Percentiles rank a stretch among this genome's conserved stretches.
Conservation (phyloP, 2,113 vertebrate genomes). For the Dolichallabes microphthalmus region DNA sequence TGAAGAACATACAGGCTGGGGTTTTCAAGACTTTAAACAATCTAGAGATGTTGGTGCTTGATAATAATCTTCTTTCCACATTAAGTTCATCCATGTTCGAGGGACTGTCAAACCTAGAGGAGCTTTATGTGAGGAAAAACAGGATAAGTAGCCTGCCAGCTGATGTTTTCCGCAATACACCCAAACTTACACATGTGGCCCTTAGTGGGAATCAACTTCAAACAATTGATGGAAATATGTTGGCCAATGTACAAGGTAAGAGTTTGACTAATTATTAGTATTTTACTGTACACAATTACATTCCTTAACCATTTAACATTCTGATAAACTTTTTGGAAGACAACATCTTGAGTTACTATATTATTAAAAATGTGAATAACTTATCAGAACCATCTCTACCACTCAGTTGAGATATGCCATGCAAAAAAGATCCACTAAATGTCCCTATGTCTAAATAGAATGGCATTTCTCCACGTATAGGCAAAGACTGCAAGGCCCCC, state of each 20-base stretch:
- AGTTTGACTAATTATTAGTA: not conserved
- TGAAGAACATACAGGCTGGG: slow-evolving; percentile 64
- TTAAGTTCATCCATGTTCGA: slow-evolving; percentile 59
- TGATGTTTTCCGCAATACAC: slow-evolving; percentile 65
- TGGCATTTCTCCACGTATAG: too few species aligned
- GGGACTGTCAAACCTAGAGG: slow-evolving; percentile 69
- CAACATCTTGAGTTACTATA: too few species aligned
- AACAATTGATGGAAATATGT: slow-evolving; percentile 66
- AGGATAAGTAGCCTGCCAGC: slow-evolving; percentile 63
- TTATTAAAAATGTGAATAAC: too few species aligned
- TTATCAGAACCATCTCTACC: too few species aligned
- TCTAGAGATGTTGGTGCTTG: slow-evolving; percentile 74
- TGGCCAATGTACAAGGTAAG: slow-evolving; percentile 68
- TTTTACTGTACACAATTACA: not conserved
- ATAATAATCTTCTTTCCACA: slow-evolving; percentile 71
- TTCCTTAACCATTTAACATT: not conserved
- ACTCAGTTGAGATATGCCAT: too few species aligned
- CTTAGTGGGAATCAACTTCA: slow-evolving; percentile 75
- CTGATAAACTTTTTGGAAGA: too few species aligned
- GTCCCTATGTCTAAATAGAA: too few species aligned
- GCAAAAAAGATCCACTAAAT: too few species aligned
- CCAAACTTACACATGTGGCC: slow-evolving; percentile 69
- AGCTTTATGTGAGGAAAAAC: slow-evolving; percentile 76
- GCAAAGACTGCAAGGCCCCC: too few species aligned
- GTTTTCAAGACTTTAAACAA: slow-evolving; percentile 60